Evolutionary conservation across 37 sponge, comb jelly and placozoan species (phyloP), one percentile per base, ranked within the genome.

Genomic region (Beroe forskalii): DNA sequence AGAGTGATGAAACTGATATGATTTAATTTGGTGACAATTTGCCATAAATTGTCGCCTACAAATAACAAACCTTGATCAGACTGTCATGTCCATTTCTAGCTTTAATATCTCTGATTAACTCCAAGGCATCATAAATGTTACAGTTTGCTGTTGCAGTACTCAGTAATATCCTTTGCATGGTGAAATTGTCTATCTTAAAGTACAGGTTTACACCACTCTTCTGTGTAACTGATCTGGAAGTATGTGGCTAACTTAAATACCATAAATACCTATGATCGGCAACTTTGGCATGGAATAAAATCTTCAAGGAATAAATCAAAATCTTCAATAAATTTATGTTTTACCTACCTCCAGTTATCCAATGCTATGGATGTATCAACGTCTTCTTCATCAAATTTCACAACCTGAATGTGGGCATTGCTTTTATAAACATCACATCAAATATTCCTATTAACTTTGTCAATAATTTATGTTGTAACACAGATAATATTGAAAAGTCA

Each of bases 101-200:
- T 8, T 33, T 38, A 12, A 20, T 35, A 20, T 72, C 75, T 37
- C 4, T 23, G 12, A 72, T 72, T 35, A 22, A 72, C 37, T 72
- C 75, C 36, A 72, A 35, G 2, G 40, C 40, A 9, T 8, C 40
- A 4, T 30, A 19, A 3, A 72, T 32, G 30, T 33, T 22, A 3
- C 75, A 27, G 12, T 23, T 38, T 6, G 35, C 40, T 35, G 37
- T 72, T 17, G 75, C 35, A 35, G 19, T 22, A 17, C 40, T 39
- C 20, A 72, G 30, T 30, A 72, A 30, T 3, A 72, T 39, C 30
- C 75, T 14, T 39, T 72, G 75, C 8, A 35, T 23, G 3, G 75
- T 38, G 75, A 38, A 72, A 35, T 20, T 72, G 75, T 72, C 75
- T 33, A 72, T 72, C 40, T 72, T 72, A 32, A 72, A 72, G 75